phyloP scores from a whole-genome alignment of 2,888 invertebrate genomes.

The Patella pellucida region DNA sequence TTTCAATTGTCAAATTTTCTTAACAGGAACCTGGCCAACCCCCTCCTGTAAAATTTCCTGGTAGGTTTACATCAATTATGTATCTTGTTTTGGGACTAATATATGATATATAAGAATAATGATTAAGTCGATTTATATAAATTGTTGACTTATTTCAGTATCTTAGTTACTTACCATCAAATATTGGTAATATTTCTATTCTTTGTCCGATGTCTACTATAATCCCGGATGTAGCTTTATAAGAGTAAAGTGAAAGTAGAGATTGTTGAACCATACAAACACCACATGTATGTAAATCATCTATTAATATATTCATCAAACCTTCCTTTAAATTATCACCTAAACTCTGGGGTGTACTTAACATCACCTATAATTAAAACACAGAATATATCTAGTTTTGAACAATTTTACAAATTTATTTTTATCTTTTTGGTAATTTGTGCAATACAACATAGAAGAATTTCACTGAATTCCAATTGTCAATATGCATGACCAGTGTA shows the following conservation, averaged over 20 bases:
- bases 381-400: too few relatives aligned
- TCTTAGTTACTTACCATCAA: slow-evolving; percentile 72
- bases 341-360: slow-evolving; percentile 73
- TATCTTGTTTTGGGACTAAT: too few relatives aligned
- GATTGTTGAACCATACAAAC: slow-evolving; percentile 75
- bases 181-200: slow-evolving; percentile 75
- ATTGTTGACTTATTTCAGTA: not conserved
- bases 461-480: too few relatives aligned
- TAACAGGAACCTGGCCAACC: too few relatives aligned
- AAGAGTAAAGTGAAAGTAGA: slow-evolving; percentile 75
- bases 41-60: too few relatives aligned
- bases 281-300: slow-evolving; percentile 70
- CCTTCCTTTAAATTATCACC: slow-evolving; percentile 70
- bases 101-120: too few relatives aligned
- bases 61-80: too few relatives aligned
- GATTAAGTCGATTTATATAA: not conserved
- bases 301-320: slow-evolving; percentile 72
- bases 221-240: slow-evolving; percentile 76
- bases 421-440: too few relatives aligned
- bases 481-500: too few relatives aligned
- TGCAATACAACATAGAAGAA: too few relatives aligned
- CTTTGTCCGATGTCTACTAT: slow-evolving; percentile 77
- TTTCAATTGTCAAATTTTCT: too few relatives aligned
- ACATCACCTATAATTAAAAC: slow-evolving; percentile 61
- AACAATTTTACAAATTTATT: too few relatives aligned